phyloP scores from a whole-genome alignment of 2,797 vertebrate genomes.

The Paratrypauchen microcephalus region DNA sequence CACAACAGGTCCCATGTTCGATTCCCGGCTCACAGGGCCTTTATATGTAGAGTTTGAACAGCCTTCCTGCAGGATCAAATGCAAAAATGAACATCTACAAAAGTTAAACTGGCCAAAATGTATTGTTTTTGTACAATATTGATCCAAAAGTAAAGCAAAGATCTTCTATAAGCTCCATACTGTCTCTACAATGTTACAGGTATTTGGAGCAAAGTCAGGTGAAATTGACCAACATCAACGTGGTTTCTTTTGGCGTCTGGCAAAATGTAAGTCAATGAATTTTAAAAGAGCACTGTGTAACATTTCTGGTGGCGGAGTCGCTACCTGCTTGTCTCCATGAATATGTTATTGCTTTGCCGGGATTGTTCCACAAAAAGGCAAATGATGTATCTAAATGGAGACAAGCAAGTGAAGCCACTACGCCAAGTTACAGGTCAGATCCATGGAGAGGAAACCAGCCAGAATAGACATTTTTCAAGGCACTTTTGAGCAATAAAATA shows the following conservation, averaged over 20 bases:
- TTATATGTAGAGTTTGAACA: too few relatives aligned
- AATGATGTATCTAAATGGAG: too few relatives aligned
- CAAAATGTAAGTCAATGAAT: slow-evolving; percentile 70
- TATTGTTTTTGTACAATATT: background rate
- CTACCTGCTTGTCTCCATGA: background rate
- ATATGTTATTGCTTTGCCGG: too few relatives aligned
- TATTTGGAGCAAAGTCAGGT: slow-evolving; percentile 73
- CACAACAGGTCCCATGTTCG: too few relatives aligned
- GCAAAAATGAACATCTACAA: background rate
- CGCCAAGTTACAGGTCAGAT: too few relatives aligned
- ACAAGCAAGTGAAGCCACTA: too few relatives aligned
- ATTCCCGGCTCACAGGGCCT: too few relatives aligned
- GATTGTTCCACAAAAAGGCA: too few relatives aligned
- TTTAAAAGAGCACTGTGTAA: background rate
- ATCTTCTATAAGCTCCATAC: background rate
- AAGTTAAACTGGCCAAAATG: background rate
- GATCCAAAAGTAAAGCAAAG: background rate
- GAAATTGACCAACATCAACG: slow-evolving; percentile 77
- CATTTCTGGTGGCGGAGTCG: background rate
- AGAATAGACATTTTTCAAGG: too few relatives aligned
- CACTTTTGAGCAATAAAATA: too few relatives aligned
- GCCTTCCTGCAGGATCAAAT: background rate
- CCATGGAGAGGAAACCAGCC: too few relatives aligned
- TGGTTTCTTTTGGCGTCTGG: slow-evolving; percentile 81
- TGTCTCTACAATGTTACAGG: slow-evolving; percentile 23